These are phyloP conservation scores for Tokudaia muenninki DNA, from an alignment of 2,797 vertebrate species.

Conservation along the genomic window DNA sequence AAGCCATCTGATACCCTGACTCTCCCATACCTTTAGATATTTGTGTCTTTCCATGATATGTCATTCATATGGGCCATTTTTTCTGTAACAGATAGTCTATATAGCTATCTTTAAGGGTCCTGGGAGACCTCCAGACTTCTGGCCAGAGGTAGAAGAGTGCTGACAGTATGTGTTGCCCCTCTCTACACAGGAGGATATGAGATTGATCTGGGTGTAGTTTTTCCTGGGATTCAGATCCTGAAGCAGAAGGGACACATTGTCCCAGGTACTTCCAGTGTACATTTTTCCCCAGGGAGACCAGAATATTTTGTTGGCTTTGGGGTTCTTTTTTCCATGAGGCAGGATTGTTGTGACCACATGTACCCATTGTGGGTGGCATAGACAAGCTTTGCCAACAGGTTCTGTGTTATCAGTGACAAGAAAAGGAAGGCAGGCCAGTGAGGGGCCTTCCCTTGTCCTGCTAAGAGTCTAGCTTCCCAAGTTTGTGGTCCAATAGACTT, in stretches of 20 bases:
- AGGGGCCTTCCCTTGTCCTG: neutral
- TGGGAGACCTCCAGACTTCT: neutral
- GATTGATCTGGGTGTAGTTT: neutral
- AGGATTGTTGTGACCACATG: too few species aligned
- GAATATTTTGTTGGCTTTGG: neutral
- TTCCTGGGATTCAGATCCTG: neutral
- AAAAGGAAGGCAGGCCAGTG: neutral
- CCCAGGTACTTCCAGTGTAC: neutral
- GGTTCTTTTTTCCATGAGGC: neutral
- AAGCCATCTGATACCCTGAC: neutral
- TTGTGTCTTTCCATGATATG: neutral
- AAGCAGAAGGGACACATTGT: neutral
- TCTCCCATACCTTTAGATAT: neutral
- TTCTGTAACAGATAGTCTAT: neutral
- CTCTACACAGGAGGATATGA: neutral
- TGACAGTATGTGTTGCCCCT: too few species aligned
- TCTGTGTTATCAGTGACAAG: neutral
- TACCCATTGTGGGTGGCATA: rapidly evolving
- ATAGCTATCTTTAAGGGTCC: neutral
- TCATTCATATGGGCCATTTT: neutral
- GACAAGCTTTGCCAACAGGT: neutral
- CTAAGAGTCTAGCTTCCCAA: neutral
- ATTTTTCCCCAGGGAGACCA: neutral
- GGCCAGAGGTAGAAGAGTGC: neutral
- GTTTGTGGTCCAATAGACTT: neutral